Evolutionary conservation across 2,888 invertebrate species (phyloP), one percentile per base, ranked within the genome.

Genomic region (Lasioglossum lativentre): DNA sequence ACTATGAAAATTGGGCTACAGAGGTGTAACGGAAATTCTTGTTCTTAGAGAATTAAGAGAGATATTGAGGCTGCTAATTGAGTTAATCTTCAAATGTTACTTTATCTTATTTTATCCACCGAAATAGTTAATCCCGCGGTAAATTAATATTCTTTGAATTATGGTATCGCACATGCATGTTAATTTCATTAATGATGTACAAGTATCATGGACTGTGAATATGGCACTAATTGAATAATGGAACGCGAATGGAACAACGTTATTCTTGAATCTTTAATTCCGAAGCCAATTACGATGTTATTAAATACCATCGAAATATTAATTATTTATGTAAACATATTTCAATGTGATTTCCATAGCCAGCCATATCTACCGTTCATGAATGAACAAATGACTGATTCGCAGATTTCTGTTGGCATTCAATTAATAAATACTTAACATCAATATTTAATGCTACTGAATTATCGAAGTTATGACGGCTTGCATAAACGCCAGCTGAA

Each of bases 271-370:
- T 74, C 68, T 56, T 70, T 74, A 78, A 75, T 16, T 63, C 16
- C 10, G 70, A 19, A 73, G 73, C 16, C 66, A 47, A 73, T 79
- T 79, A 74, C 63, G 34, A 42, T 42, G 47, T 40, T 52, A 76
- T 73, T 52, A 42, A 71, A 71, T 38, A 19, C 4, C 42, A 34
- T 16, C 16, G 59, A 47, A 71, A 59, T 34, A 75, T 74, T 47
- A 81, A 82, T 77, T 78, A 78, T 71, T 73, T 63, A 78, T 74
- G 47, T 45, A 76, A 83, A 66, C 76, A 23, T 52, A 38, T 34
- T 30, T 56, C 42, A 78, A 82, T 34, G 10, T 40, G 42, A 77
- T 75, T 68, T 19, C 30, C 70, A 8, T 59, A 16, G 19, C 63
- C 16, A 5, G 2, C 42, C 40, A 56, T 6, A 27, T 47, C 56